Evolutionary conservation across 2,888 invertebrate species (phyloP).

Genomic region (Erebia aethiops): DNA sequence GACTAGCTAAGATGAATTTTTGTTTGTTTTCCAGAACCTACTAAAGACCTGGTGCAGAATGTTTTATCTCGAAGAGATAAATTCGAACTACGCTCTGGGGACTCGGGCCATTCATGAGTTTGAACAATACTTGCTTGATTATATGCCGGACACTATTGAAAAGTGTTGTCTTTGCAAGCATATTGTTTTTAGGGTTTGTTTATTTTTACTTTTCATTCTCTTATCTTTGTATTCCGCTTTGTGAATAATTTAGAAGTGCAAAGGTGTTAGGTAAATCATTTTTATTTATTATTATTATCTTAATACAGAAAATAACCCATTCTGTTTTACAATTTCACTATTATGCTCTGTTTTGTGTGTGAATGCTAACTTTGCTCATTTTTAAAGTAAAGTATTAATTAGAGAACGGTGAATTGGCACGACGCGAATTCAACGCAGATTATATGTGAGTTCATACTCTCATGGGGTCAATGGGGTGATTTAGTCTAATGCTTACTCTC

Average conservation of each 20-base stretch:
- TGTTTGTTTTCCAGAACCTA: slow-evolving; percentile 62
- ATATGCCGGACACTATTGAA: slow-evolving; percentile 69
- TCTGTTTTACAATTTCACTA: too few relatives aligned
- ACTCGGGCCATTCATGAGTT: slow-evolving; percentile 74
- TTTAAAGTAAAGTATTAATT: too few relatives aligned
- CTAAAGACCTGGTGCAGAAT: slow-evolving; percentile 69
- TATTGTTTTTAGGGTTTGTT: slow-evolving; percentile 71
- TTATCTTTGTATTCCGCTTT: neutral
- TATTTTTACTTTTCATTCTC: neutral
- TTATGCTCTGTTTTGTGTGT: too few relatives aligned
- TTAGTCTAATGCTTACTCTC: too few relatives aligned
- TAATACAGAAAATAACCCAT: too few relatives aligned
- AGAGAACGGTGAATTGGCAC: too few relatives aligned
- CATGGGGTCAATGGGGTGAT: too few relatives aligned
- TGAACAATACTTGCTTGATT: slow-evolving; percentile 68
- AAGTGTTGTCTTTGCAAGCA: slow-evolving; percentile 72
- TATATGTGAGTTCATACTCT: too few relatives aligned
- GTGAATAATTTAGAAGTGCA: neutral
- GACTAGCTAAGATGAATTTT: neutral
- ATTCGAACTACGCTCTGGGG: slow-evolving; percentile 67
- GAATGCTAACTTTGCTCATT: too few relatives aligned
- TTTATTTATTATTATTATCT: too few relatives aligned
- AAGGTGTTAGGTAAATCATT: too few relatives aligned
- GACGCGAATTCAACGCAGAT: too few relatives aligned
- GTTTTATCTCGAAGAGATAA: slow-evolving; percentile 67